Evolutionary conservation across 2,888 invertebrate genomes (phyloP).

Genomic region (Pelosia muscerda): DNA sequence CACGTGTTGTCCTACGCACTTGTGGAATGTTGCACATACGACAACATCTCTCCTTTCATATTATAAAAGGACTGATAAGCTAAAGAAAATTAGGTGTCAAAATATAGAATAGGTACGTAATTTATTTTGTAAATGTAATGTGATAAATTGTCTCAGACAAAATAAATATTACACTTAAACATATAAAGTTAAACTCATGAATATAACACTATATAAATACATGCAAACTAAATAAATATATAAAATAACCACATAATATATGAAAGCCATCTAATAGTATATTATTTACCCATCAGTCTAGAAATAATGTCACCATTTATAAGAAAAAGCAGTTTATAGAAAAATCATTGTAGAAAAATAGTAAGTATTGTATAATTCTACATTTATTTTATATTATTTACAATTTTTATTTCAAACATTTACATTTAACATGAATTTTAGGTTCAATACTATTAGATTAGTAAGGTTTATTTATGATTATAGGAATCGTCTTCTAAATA

Average conservation of each 20-base stretch:
- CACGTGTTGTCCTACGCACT: too few relatives aligned
- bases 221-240: neutral
- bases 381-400: neutral
- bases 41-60: too few relatives aligned
- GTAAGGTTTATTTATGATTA: neutral
- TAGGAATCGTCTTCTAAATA: neutral
- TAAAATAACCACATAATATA: neutral
- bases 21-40: too few relatives aligned
- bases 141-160: too few relatives aligned
- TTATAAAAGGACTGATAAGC: neutral
- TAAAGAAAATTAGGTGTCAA: neutral
- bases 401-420: neutral
- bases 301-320: neutral
- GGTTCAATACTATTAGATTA: too few relatives aligned
- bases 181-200: neutral
- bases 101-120: neutral
- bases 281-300: constrained; percentile 12
- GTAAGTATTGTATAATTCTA: neutral
- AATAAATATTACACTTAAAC: too few relatives aligned
- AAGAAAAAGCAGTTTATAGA: constrained; percentile 2
- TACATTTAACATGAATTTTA: neutral
- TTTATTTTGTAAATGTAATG: too few relatives aligned
- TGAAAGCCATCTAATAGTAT: neutral
- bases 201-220: neutral
- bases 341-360: neutral